Conservation (phyloP, 2,888 invertebrate species). For the Tanytarsus gracilentus region DNA sequence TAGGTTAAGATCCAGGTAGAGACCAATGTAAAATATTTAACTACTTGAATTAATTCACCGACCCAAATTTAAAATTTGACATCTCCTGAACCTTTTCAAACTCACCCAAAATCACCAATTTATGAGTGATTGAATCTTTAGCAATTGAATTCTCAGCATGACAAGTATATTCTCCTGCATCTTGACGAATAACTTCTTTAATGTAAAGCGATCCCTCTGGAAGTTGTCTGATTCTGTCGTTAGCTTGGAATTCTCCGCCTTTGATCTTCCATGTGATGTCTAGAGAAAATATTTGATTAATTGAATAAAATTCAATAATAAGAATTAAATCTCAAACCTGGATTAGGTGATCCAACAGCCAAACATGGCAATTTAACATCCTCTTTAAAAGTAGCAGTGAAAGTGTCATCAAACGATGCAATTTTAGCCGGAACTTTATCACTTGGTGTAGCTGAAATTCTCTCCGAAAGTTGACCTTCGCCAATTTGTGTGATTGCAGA, state of each 20-base stretch:
- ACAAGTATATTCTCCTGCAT: conserved; percentile 91
- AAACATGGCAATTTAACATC: conserved; percentile 85
- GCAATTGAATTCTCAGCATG: conserved; percentile 88
- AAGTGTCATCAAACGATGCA: conserved; percentile 89
- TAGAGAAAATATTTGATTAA: conserved; percentile 4
- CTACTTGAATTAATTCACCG: background rate
- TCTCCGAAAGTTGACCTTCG: conserved; percentile 84
- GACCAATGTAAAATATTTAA: conserved; percentile 22
- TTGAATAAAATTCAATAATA: conserved; percentile 59
- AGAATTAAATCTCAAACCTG: conserved; percentile 78
- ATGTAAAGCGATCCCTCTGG: conserved; percentile 89
- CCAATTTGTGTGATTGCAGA: conserved; percentile 90
- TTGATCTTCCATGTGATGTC: conserved; percentile 46
- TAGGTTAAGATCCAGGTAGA: too few species aligned
- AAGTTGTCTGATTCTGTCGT: conserved; percentile 72
- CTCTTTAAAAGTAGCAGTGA: conserved; percentile 85
- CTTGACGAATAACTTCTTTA: conserved; percentile 76
- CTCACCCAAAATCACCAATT: conserved; percentile 72
- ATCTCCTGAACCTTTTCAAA: background rate
- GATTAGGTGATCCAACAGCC: conserved; percentile 84
- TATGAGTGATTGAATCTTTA: conserved; percentile 84
- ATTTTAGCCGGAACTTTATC: conserved; percentile 78
- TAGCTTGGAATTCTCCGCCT: conserved; percentile 66
- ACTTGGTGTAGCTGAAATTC: conserved; percentile 75
- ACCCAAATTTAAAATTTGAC: background rate